phyloP scores from a whole-genome alignment of 2,797 vertebrate species.

The Sebastes itinus region DNA sequence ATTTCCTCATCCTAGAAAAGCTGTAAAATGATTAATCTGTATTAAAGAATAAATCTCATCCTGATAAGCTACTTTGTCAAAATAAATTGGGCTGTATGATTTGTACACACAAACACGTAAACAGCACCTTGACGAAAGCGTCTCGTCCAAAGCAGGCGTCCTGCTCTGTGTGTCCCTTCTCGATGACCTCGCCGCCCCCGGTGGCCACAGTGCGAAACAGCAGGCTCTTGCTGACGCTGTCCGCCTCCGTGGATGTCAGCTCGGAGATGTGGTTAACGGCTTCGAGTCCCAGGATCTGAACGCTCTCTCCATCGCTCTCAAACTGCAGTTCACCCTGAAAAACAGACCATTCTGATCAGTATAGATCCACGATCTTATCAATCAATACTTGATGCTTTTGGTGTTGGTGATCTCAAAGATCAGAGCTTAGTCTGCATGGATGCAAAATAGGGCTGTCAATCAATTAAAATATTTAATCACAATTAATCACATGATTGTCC shows the following conservation, averaged over 20 bases:
- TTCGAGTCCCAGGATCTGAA: constrained; percentile 63
- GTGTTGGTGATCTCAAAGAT: neutral
- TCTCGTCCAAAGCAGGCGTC: constrained; percentile 90
- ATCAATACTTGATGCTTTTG: neutral
- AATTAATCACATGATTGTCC: too few species aligned
- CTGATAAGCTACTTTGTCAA: neutral
- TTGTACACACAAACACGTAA: neutral
- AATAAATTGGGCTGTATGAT: neutral
- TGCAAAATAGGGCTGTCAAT: neutral
- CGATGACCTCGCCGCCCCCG: constrained; percentile 90
- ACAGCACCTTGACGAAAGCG: constrained; percentile 89
- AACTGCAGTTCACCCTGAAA: constrained; percentile 88
- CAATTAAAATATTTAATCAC: too few species aligned
- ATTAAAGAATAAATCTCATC: neutral
- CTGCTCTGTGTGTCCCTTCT: constrained; percentile 86
- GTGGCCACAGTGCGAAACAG: constrained; percentile 91
- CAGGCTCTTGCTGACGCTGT: constrained; percentile 76
- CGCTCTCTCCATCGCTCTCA: constrained; percentile 74
- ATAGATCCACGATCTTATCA: neutral
- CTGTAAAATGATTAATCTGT: neutral
- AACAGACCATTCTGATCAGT: neutral
- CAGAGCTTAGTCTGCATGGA: neutral
- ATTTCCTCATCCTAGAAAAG: neutral
- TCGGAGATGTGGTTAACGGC: constrained; percentile 76
- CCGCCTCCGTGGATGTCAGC: constrained; percentile 77